Evolutionary conservation across 1,140 invertebrate genomes (phyloP).

Genomic region (Dendroctonus valens): DNA sequence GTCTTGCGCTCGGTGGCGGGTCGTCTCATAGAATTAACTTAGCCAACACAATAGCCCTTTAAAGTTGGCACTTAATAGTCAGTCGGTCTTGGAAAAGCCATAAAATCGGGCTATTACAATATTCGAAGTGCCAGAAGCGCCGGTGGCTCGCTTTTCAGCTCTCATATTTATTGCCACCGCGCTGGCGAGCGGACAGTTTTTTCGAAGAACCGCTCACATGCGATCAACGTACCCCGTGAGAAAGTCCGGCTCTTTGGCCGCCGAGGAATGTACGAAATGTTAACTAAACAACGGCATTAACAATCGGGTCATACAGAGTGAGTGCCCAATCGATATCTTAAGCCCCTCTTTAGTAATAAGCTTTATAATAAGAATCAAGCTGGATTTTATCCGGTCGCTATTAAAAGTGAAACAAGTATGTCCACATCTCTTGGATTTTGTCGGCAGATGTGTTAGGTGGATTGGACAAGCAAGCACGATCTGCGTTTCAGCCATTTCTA

Average conservation of each 20-base stretch:
- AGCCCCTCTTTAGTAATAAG: slow-evolving; percentile 6
- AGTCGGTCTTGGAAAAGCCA: slow-evolving; percentile 19
- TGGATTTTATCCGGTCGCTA: too few relatives aligned
- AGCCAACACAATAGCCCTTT: slow-evolving; percentile 10
- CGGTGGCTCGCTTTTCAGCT: slow-evolving; percentile 21
- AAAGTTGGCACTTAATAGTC: slow-evolving; percentile 22
- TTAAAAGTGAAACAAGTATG: too few relatives aligned
- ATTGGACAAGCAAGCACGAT: too few relatives aligned
- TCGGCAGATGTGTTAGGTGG: too few relatives aligned
- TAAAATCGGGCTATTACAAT: slow-evolving; percentile 23
- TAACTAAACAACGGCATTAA: slow-evolving; percentile 26
- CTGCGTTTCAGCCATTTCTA: too few relatives aligned
- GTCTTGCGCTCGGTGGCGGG: neutral
- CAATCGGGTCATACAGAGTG: slow-evolving; percentile 15
- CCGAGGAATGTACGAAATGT: slow-evolving; percentile 33
- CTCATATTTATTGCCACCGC: slow-evolving; percentile 23
- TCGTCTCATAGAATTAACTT: neutral
- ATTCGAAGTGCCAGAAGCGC: slow-evolving; percentile 24
- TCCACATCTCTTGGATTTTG: too few relatives aligned
- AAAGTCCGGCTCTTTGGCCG: slow-evolving; percentile 30
- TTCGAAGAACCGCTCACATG: slow-evolving; percentile 28
- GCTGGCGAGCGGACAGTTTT: slow-evolving; percentile 14
- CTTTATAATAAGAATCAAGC: neutral
- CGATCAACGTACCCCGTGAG: slow-evolving; percentile 31
- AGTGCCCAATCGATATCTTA: slow-evolving; percentile 7